Evolutionary conservation across 2,888 invertebrate species (phyloP), one percentile per base, ranked within the genome.

Genomic region (Pristionchus entomophagus): DNA sequence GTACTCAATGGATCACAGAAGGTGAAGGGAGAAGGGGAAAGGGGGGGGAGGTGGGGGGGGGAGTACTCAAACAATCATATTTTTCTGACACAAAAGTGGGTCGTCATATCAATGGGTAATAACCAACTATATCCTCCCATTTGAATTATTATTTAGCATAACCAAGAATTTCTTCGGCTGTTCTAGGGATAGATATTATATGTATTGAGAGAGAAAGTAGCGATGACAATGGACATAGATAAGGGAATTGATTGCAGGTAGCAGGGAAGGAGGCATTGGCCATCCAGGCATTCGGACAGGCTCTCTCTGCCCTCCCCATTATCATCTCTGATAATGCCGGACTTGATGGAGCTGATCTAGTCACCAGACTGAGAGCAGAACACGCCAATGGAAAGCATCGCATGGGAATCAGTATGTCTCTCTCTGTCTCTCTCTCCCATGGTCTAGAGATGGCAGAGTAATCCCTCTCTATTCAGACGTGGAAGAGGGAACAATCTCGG

Each of bases 241-340:
- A n/a, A n/a, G n/a, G n/a, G n/a, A n/a, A 35, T n/a, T 73, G 69
- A 22, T 95, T 96, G 2, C 96, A 96, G 91, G 97, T 97, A 0
- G 95, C 98, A 0, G 99, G 99, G 91, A 99, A 99, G 94, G 98
- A 99, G 95, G 96, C 99, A 2, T 96, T 98, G 26, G 99, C 99
- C 0, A 97, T 97, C 95, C 99, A 99, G 94, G 96, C 98, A 0
- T 99, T 97, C 95, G 97, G 97, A 49, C 95, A 95, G 88, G 97
- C 99, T 29, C 95, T 99, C 77, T 92, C 89, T 56, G 91, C 92
- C 84, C 95, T 99, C 91, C 99, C 99, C 0, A 97, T 97, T 35
- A 97, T 97, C 86, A 98, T 99, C 89, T 97, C 98, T 56, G 99
- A 99, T 94, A 99, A 99, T 95, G 99, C 97, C 87, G 99, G 99